A percentile compares a stretch with the other conserved stretches of the same genome.
Evolutionary conservation across 2,888 invertebrate genomes (phyloP).

Genomic region (Schizaphis graminum): DNA sequence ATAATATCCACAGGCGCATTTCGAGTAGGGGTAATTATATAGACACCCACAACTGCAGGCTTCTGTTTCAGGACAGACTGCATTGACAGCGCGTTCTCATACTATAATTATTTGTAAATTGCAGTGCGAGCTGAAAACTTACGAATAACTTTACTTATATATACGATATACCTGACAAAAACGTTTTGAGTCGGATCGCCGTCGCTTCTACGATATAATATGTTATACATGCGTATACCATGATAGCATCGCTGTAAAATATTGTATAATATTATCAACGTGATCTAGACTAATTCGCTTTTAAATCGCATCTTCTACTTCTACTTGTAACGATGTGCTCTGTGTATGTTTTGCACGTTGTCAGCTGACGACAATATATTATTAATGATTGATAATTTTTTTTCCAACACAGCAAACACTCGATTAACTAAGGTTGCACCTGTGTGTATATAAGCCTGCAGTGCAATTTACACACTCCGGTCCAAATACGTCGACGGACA

Average conservation of each 20-base stretch:
- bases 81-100: neutral
- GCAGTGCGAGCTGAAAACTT: neutral
- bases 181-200: neutral
- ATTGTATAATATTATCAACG: no score
- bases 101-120: neutral
- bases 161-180: neutral
- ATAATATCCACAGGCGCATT: neutral
- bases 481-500: slow-evolving; percentile 1
- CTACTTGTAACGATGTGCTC: no score
- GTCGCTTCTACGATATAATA: neutral
- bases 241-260: no score
- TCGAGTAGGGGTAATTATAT: neutral
- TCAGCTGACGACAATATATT: neutral
- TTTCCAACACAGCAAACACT: neutral
- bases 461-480: neutral
- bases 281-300: no score
- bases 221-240: no score
- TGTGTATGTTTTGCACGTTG: no score
- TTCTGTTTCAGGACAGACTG: neutral
- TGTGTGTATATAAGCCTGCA: neutral
- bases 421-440: neutral
- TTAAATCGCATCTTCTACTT: no score
- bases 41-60: neutral
- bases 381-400: neutral
- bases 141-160: neutral